A percentile compares a stretch with the other conserved stretches of the same genome.
These are phyloP conservation scores for Hydra vulgaris DNA, from an alignment of 30 jellyfish, hydroid and myxozoan species.

Conservation along the genomic window DNA sequence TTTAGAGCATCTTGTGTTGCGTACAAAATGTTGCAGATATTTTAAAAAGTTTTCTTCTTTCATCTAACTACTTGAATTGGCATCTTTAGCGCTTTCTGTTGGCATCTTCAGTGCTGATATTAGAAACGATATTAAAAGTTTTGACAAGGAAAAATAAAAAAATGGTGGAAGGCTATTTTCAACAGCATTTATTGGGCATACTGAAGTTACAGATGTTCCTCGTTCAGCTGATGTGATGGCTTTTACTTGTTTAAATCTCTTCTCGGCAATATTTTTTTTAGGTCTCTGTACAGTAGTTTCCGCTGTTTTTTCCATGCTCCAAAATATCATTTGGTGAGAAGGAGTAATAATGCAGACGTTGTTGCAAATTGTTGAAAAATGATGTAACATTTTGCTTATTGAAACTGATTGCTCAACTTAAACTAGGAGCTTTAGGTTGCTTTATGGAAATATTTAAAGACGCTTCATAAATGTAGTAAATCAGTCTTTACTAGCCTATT, in stretches of 20 bases:
- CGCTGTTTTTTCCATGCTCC: slow-evolving; percentile 10
- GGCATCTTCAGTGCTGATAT: too few species aligned
- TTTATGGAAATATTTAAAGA: slow-evolving; percentile 1
- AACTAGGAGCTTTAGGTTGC: slow-evolving; percentile 24
- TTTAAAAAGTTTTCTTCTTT: slow-evolving; percentile 17
- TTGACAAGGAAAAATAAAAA: too few species aligned
- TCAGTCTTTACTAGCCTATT: too few species aligned
- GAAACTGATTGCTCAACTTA: slow-evolving; percentile 40
- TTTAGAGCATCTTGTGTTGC: slow-evolving; percentile 18
- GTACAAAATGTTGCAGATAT: slow-evolving; percentile 14
- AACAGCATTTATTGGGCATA: too few species aligned
- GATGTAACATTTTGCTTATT: slow-evolving; percentile 34
- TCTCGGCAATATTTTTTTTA: slow-evolving; percentile 14
- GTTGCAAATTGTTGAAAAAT: slow-evolving; percentile 8
- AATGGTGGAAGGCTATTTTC: too few species aligned
- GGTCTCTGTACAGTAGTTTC: slow-evolving; percentile 17
- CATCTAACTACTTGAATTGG: slow-evolving; percentile 42
- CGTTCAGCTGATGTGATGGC: too few species aligned
- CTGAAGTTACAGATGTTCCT: too few species aligned
- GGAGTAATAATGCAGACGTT: background rate
- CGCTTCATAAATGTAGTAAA: too few species aligned
- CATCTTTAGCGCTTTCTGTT: slow-evolving; percentile 25
- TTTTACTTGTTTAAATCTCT: slow-evolving; percentile 42
- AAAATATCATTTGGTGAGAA: slow-evolving; percentile 11
- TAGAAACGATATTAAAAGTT: too few species aligned